Conservation (phyloP, 2,797 vertebrate genomes). For the Eulemur albifrons region DNA sequence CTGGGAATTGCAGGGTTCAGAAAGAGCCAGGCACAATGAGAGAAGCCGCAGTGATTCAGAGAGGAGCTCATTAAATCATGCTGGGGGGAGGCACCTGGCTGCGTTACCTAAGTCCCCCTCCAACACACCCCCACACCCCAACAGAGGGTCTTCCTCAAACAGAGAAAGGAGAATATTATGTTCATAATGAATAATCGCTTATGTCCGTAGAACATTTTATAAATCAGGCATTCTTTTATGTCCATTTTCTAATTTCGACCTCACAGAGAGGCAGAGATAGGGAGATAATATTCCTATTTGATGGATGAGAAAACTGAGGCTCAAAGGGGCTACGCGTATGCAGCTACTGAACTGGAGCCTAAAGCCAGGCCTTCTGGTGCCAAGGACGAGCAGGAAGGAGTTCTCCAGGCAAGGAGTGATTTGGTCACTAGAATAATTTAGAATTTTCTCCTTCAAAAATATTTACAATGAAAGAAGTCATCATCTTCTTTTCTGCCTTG, state of each 20-base stretch:
- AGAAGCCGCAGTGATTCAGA: slow-evolving; percentile 69
- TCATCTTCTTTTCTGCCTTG: not conserved
- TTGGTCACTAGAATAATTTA: not conserved
- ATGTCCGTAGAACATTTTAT: not conserved
- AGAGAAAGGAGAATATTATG: not conserved
- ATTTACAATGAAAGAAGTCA: not conserved
- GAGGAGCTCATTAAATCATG: slow-evolving; percentile 72
- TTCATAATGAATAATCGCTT: not conserved
- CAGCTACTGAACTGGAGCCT: not conserved
- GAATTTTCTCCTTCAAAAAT: not conserved
- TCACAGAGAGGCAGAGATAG: not conserved
- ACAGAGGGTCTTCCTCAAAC: not conserved
- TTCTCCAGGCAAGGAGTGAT: not conserved
- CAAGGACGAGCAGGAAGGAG: not conserved
- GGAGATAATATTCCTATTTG: not conserved
- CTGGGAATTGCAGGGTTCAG: slow-evolving; percentile 12
- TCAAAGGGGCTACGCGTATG: not conserved
- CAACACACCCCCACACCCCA: not conserved
- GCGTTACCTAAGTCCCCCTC: not conserved
- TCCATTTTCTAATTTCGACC: not conserved
- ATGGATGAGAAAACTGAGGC: not conserved
- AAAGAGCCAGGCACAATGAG: slow-evolving; percentile 75
- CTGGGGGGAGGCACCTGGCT: not conserved
- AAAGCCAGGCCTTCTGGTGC: not conserved
- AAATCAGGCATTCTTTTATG: not conserved